A percentile compares a stretch with the other conserved stretches of the same genome.
phyloP scores from a whole-genome alignment of 1,140 invertebrate species.

The Aphis gossypii region DNA sequence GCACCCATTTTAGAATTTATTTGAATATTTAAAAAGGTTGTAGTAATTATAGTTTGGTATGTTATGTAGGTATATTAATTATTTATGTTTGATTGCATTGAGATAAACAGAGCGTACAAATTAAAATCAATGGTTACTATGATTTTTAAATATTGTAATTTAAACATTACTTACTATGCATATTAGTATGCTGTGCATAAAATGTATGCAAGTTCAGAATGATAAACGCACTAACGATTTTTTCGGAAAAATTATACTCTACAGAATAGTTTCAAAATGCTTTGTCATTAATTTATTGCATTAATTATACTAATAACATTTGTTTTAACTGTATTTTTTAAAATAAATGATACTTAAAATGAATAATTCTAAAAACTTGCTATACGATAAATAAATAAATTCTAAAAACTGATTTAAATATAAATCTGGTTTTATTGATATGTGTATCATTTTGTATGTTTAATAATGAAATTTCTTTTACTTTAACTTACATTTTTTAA shows the following conservation, averaged over 20 bases:
- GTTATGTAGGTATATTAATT: background rate
- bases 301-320: background rate
- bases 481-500: background rate
- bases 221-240: background rate
- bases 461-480: background rate
- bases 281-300: background rate
- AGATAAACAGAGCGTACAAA: slow-evolving; percentile 1
- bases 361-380: background rate
- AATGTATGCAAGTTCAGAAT: background rate
- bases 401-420: background rate
- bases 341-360: background rate
- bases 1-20: background rate
- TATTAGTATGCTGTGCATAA: background rate
- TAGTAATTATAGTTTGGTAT: background rate
- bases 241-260: background rate
- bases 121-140: background rate
- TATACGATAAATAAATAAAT: background rate
- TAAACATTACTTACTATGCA: background rate
- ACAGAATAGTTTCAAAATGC: background rate
- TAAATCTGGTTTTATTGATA: background rate
- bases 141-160: slow-evolving; percentile 4
- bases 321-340: background rate
- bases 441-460: background rate
- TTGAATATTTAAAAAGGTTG: no score
- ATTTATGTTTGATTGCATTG: background rate